phyloP scores from a whole-genome alignment of 2,113 vertebrate species.

The Phalacrocorax aristotelis region DNA sequence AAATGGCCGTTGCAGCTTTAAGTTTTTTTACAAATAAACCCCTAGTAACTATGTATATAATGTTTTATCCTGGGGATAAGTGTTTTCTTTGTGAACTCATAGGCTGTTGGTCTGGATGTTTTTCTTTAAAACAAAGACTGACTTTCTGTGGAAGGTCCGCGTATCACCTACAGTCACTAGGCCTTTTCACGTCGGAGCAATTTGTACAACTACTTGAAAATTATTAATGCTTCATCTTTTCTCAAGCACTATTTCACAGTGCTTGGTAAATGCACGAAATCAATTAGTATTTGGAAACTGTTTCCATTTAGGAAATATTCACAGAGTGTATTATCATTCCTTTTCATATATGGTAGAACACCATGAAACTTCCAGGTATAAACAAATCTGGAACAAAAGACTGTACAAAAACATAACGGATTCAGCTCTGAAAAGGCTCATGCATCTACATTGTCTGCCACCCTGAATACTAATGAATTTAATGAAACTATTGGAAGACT shows the following conservation, averaged over 20 bases:
- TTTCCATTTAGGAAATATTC: not conserved
- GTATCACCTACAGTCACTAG: not conserved
- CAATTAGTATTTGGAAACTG: not conserved
- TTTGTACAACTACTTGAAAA: not conserved
- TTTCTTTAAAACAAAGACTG: not conserved
- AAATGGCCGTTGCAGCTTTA: not conserved
- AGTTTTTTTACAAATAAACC: not conserved
- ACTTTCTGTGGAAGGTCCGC: not conserved
- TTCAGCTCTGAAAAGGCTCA: slow-evolving; percentile 55
- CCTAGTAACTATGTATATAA: accelerated
- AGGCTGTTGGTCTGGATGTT: not conserved
- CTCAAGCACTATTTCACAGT: not conserved
- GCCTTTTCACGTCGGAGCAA: not conserved
- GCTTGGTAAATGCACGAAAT: not conserved
- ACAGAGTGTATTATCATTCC: not conserved
- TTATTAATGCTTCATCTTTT: not conserved
- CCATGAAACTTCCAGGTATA: slow-evolving; percentile 27
- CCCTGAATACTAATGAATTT: slow-evolving; percentile 61
- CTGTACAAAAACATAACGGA: slow-evolving; percentile 53
- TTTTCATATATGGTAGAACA: not conserved
- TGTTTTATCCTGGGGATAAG: not conserved
- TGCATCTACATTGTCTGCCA: slow-evolving; percentile 50
- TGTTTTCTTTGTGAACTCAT: not conserved
- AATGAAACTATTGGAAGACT: slow-evolving; percentile 60
- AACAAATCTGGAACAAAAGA: slow-evolving; percentile 55